Base-by-base conservation (phyloP, 2,888 invertebrate genomes). In the Plemyria rubiginata region DNA sequence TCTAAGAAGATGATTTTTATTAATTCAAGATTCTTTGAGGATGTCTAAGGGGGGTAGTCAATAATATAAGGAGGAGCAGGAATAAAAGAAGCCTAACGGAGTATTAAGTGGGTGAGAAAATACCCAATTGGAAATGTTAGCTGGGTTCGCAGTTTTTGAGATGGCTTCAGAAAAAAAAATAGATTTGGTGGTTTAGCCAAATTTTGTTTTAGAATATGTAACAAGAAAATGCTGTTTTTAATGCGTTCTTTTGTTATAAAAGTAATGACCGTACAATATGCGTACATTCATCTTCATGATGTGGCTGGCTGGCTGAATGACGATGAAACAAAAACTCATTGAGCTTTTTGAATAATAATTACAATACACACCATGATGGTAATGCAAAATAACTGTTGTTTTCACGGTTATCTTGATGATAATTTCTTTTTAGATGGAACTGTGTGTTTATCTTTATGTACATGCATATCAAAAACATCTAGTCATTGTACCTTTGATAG, bases 291-390 rank as follows among this genome's bases (percentile, higher is more conserved):
- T 66, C 67, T 64, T 40, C 22, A 58, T 66, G 57, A 68, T 67
- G 57, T 61, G 54, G 57, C 62, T 67, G 60, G 59, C 65, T 52
- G 57, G 52, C 61, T 64, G 68, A 71, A 71, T 68, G 66, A 61
- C 62, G 55, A 68, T 45, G 67, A 68, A 70, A 66, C 68, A 72
- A 70, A 72, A 72, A 72, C 70, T 66, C 66, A 72, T 70, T 50
- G 54, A 66, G 62, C 62, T 70, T 70, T 45, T 70, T 67, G 70
- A 70, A 72, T 70, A 69, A 65, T 70, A 70, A 73, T 70, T 70
- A 66, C 69, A 66, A 62, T 67, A 63, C 62, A 66, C 65, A 67
- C 62, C 54, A 59, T 49, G 62, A 70, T 66, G 57, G 60, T 61
- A 63, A 58, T 54, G 60, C 22, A 70, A 71, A 70, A 70, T 71